Base-by-base conservation (phyloP, 2,888 invertebrate species). In the Chesias legatella region DNA sequence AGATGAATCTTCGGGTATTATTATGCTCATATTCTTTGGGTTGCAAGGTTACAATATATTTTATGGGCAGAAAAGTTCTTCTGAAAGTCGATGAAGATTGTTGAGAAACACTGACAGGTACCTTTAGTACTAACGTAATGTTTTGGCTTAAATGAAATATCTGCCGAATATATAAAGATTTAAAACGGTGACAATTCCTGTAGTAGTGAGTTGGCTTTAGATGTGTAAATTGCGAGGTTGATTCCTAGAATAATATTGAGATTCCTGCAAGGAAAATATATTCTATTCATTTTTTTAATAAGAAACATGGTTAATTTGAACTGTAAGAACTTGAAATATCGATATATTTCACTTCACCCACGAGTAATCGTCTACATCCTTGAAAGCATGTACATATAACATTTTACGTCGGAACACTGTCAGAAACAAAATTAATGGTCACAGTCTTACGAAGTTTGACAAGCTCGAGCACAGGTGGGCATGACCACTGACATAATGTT, bases 1-100 rank as follows among this genome's bases (percentile, higher is more conserved):
- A 66, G 68, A 74, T 73, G 71, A 74, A 71, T 75, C 78, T 69
- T 63, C 53, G 60, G 63, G 62, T 70, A 71, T 76, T 76, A 73
- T 72, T 75, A 71, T 68, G 67, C 67, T 73, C 71, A 63, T 71
- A 42, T 43, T 37, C 33, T 35, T 32, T 24, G 31, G 40, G 37
- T 24, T 34, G 33, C 26, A 27, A 23, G 38, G 4, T 35, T 17
- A 10, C 9, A 36, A 31, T 30, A 43, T 28, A 13, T 38, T 50
- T 46, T 43, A 39, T 42, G 28, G 25, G 6, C 25, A 13, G 11
- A 8, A 13, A 45, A 49, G 36, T 38, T 27, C 33, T 25, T 42
- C 13, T 2, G 26, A 34, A 39, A 34, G 37, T 38, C 33, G 21
- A 38, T 37, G 29, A 24, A 37, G 35, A 38, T 36, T 42, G 30